Base-by-base conservation (phyloP, 1,140 invertebrate genomes). In the Centruroides vittatus region DNA sequence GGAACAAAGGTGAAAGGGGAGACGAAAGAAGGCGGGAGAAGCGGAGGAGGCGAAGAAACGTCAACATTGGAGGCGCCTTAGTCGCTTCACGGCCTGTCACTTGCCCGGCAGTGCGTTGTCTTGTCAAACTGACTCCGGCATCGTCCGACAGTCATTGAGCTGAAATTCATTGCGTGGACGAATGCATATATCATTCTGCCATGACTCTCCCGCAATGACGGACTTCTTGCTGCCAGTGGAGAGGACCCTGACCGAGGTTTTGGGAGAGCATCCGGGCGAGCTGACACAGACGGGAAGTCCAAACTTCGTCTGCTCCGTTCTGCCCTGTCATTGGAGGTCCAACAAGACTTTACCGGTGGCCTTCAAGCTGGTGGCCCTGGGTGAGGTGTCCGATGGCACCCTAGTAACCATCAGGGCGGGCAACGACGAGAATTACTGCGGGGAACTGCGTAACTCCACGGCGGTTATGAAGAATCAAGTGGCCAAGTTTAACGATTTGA, bases 401-500 rank as follows among this genome's bases (percentile, higher is more conserved):
- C 78, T 93, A 70, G 94, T 98, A 48, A 93, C 88, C 3, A 85
- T 98, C 8, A 77, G 85, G 34, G 93, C 93, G 1, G 94, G 94
- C 3, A 98, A 98, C 73, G 94, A 98, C 73, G 93, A 98, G 73
- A 98, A 98, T 75, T 95, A 84, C 73, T 94, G 89, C 70, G 92
- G 88, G 0, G 94, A 98, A 71, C 76, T 98, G 63, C 77, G 93
- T 54, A 98, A 98, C 76, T 86, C 82, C 66, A 91, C 88, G 3
- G 90, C 94, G 0, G 84, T 93, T 60, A 95, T 98, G 89, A 96
- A 96, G 78, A 94, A 94, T 69, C 89, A 94, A 73, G 88, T 97
- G 63, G 94, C 94, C 54, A 94, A 95, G 76, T 98, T 97, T 73
- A 96, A 94, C 72, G 94, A 98, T 77, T 77, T 98, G 23, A 80